These are phyloP conservation scores for Phthorimaea operculella DNA, from an alignment of 1,140 invertebrate species.

Conservation along the genomic window DNA sequence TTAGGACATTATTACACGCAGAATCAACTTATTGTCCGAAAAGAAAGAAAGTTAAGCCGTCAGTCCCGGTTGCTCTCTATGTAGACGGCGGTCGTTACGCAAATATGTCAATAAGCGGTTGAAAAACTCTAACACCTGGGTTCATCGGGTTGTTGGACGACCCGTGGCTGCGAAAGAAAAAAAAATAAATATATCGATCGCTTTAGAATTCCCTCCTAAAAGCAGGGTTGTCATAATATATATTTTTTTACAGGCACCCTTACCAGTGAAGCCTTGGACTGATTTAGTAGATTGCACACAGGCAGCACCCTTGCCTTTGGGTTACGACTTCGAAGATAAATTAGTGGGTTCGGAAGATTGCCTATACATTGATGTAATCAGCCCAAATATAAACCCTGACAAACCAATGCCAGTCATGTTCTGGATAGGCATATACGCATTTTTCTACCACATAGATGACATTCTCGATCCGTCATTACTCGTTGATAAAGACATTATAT, in stretches of 20 bases:
- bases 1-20: too few relatives aligned
- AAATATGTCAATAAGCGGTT: too few relatives aligned
- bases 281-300: conserved; percentile 40
- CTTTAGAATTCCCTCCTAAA: too few relatives aligned
- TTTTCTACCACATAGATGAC: conserved; percentile 28
- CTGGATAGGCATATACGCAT: conserved; percentile 45
- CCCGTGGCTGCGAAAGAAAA: too few relatives aligned
- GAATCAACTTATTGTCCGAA: too few relatives aligned
- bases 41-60: too few relatives aligned
- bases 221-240: too few relatives aligned
- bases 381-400: conserved; percentile 34
- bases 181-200: too few relatives aligned
- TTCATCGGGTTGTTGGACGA: too few relatives aligned
- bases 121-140: too few relatives aligned
- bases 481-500: conserved; percentile 41
- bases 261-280: conserved; percentile 32
- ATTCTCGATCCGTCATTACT: conserved; percentile 36
- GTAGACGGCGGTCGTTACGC: too few relatives aligned
- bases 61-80: too few relatives aligned
- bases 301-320: conserved; percentile 27
- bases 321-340: conserved; percentile 14
- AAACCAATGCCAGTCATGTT: conserved; percentile 55
- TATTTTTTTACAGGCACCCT: conserved; percentile 34
- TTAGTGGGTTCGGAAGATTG: conserved; percentile 48
- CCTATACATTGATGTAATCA: conserved; percentile 44